Evolutionary conservation across 2,797 vertebrate genomes (phyloP).

Genomic region (Hypotaenidia philippensis): DNA sequence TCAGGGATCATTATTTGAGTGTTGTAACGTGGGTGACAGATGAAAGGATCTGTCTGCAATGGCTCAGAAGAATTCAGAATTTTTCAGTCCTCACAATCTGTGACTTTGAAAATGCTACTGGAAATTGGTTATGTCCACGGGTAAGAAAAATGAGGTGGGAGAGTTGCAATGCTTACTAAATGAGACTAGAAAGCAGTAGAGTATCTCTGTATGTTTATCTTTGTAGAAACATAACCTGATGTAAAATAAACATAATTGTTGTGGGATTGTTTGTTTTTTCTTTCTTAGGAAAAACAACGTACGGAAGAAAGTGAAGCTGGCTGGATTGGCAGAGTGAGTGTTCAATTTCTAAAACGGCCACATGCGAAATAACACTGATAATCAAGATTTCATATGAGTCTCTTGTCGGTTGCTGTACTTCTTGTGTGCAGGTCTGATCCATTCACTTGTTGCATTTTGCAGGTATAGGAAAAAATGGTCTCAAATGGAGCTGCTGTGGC

Average conservation of each 20-base stretch:
- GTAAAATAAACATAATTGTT: slow-evolving; percentile 41
- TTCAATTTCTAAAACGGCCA: background rate
- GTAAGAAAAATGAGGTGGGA: slow-evolving; percentile 54
- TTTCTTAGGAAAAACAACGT: slow-evolving; percentile 74
- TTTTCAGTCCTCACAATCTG: slow-evolving; percentile 88
- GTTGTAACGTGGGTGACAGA: slow-evolving; percentile 93
- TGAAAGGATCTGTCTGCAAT: slow-evolving; percentile 90
- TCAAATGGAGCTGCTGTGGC: background rate
- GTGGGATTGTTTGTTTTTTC: slow-evolving; percentile 41
- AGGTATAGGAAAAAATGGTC: background rate
- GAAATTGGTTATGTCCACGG: slow-evolving; percentile 70
- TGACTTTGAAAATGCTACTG: slow-evolving; percentile 72
- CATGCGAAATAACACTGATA: background rate
- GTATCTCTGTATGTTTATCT: background rate
- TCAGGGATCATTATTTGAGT: slow-evolving; percentile 94
- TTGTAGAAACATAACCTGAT: background rate
- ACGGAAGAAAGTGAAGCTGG: slow-evolving; percentile 88
- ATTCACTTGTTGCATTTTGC: background rate
- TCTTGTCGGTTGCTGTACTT: background rate
- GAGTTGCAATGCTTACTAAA: background rate
- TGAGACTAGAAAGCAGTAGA: background rate
- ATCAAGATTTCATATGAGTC: background rate
- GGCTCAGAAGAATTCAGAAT: slow-evolving; percentile 94
- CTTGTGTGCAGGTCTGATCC: background rate
- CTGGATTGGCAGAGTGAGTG: slow-evolving; percentile 96